Conservation (phyloP, 2,888 invertebrate genomes). For the Apocheima hispidaria region DNA sequence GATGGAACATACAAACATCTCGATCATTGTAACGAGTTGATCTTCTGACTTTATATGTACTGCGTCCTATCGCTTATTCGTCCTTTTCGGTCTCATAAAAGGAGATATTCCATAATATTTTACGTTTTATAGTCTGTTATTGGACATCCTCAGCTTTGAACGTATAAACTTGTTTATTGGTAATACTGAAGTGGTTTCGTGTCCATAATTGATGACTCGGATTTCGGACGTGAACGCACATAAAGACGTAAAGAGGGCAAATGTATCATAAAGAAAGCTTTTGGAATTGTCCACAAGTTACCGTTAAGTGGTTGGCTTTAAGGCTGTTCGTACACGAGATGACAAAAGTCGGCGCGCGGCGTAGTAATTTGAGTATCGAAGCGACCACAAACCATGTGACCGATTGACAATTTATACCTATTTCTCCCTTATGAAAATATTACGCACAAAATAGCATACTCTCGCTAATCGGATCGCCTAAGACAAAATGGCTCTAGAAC, state of each 20-base stretch:
- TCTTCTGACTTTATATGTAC: conserved; percentile 9
- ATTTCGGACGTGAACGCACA: conserved; percentile 24
- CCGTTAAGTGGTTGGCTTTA: background rate
- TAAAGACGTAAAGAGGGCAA: conserved; percentile 20
- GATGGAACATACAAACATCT: too few relatives aligned
- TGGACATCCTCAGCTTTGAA: conserved; percentile 27
- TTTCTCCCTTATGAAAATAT: too few relatives aligned
- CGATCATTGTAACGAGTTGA: background rate
- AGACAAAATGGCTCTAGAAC: too few relatives aligned
- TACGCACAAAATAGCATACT: too few relatives aligned
- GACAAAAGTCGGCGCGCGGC: too few relatives aligned
- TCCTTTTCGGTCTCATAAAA: conserved; percentile 36
- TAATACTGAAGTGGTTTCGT: conserved; percentile 26
- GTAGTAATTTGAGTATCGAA: too few relatives aligned
- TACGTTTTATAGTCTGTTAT: conserved; percentile 39
- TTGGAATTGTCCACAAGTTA: conserved; percentile 13
- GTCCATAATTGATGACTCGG: conserved; percentile 29
- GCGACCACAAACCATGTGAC: too few relatives aligned
- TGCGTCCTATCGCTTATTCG: conserved; percentile 22
- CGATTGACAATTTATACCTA: background rate
- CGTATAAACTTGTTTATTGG: conserved; percentile 35
- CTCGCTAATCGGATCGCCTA: too few relatives aligned
- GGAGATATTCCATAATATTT: conserved; percentile 42
- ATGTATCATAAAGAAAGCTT: conserved; percentile 16
- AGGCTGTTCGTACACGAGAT: background rate